Percentiles rank a stretch among this genome's conserved stretches.
Evolutionary conservation across 2,113 vertebrate genomes (phyloP).

Genomic region (Scatophagus argus): DNA sequence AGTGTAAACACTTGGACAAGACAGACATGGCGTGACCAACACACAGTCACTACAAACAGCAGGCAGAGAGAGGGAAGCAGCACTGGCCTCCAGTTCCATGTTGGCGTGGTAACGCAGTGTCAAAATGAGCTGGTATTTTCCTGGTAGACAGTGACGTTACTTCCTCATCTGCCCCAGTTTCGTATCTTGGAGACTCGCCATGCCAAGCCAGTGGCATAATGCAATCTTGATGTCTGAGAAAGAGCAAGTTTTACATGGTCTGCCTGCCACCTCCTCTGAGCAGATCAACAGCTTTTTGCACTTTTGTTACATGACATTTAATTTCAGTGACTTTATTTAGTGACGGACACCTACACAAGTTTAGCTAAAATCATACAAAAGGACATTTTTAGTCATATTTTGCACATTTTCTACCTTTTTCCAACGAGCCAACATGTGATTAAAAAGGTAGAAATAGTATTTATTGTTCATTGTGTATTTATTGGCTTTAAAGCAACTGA

Average conservation of each 20-base stretch:
- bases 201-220: no score
- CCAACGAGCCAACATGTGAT: no score
- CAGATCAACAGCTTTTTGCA: background rate
- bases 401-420: no score
- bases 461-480: no score
- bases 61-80: background rate
- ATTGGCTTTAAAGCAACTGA: no score
- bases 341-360: no score
- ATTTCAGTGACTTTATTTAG: background rate
- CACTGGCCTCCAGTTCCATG: background rate
- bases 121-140: background rate
- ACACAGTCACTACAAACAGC: constrained; percentile 7
- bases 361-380: no score
- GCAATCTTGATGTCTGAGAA: background rate
- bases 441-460: no score
- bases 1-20: constrained; percentile 52
- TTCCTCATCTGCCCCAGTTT: background rate
- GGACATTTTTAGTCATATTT: no score
- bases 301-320: background rate
- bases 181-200: no score
- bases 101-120: background rate
- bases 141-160: background rate
- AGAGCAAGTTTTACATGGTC: no score
- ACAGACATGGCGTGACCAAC: constrained; percentile 33
- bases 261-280: no score